Evolutionary conservation across 2,888 invertebrate species (phyloP).

Genomic region (Ectemnius lituratus): DNA sequence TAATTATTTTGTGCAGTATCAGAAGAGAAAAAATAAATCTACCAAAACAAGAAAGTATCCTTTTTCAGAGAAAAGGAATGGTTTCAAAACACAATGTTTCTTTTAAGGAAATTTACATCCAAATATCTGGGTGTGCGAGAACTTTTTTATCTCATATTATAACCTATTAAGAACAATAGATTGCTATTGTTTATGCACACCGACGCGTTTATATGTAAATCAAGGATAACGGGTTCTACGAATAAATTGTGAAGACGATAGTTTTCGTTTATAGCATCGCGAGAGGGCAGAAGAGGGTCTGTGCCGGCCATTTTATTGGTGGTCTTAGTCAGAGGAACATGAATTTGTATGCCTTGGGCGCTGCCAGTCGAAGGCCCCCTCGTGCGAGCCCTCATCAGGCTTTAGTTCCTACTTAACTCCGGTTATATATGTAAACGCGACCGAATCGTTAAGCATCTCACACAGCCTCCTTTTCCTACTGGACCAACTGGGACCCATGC

Average conservation of each 20-base stretch:
- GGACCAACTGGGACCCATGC: constrained; percentile 23
- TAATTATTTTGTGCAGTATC: no score
- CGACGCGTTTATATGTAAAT: neutral
- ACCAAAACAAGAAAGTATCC: no score
- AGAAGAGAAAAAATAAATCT: no score
- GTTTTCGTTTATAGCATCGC: constrained; percentile 51
- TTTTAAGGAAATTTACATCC: no score
- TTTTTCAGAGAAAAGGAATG: no score
- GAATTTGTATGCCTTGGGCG: constrained; percentile 49
- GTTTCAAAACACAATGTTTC: no score
- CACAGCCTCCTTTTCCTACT: constrained; percentile 47
- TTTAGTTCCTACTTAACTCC: constrained; percentile 65
- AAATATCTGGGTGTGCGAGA: no score
- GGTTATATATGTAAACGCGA: constrained; percentile 64
- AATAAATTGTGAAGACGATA: constrained; percentile 55
- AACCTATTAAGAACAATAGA: constrained; percentile 27
- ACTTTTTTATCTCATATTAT: no score
- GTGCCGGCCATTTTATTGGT: constrained; percentile 54
- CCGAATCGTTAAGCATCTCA: constrained; percentile 62
- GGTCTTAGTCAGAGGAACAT: constrained; percentile 47
- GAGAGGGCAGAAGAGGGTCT: neutral
- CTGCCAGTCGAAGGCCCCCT: constrained; percentile 52
- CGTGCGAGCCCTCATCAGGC: constrained; percentile 64
- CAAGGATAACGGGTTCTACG: constrained; percentile 32
- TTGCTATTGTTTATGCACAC: constrained; percentile 11